phyloP scores from a whole-genome alignment of 2,888 invertebrate genomes.

The Zygothrica quintamaculata region DNA sequence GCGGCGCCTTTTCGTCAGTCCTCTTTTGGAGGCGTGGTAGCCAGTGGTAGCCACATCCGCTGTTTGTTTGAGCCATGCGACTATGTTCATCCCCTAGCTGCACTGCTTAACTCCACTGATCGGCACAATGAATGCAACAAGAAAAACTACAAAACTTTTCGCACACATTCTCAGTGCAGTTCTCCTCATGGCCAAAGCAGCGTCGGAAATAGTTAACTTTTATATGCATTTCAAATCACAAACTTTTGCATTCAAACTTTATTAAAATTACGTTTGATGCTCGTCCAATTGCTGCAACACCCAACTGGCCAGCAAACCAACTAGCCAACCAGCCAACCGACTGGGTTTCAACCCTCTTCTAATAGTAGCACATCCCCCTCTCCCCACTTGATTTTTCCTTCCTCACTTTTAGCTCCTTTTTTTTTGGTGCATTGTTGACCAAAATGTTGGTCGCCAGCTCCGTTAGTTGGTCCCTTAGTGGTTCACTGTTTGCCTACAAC shows the following conservation, averaged over 20 bases:
- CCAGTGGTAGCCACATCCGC: constrained; percentile 62
- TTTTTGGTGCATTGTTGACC: constrained; percentile 45
- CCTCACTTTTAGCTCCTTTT: constrained; percentile 35
- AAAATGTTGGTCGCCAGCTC: constrained; percentile 43
- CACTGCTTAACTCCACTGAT: constrained; percentile 27
- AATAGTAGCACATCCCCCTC: neutral
- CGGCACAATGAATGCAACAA: constrained; percentile 49
- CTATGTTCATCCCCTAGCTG: constrained; percentile 1
- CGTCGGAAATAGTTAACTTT: constrained; percentile 77
- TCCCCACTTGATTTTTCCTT: neutral
- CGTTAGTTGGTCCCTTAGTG: constrained; percentile 18
- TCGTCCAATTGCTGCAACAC: constrained; percentile 45
- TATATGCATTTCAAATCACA: constrained; percentile 77
- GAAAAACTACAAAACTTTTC: constrained; percentile 35
- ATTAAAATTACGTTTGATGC: constrained; percentile 77
- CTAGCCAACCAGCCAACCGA: too few relatives aligned
- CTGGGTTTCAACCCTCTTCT: neutral
- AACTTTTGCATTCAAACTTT: constrained; percentile 78
- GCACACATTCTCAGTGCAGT: constrained; percentile 58
- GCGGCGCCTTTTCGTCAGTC: constrained; percentile 50
- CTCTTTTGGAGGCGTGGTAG: constrained; percentile 28
- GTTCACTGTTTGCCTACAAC: constrained; percentile 31
- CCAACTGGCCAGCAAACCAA: too few relatives aligned
- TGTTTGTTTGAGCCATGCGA: constrained; percentile 51
- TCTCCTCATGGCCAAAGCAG: constrained; percentile 35